Evolutionary conservation across 2,113 vertebrate species (phyloP).

Genomic region (Gulo gulo): DNA sequence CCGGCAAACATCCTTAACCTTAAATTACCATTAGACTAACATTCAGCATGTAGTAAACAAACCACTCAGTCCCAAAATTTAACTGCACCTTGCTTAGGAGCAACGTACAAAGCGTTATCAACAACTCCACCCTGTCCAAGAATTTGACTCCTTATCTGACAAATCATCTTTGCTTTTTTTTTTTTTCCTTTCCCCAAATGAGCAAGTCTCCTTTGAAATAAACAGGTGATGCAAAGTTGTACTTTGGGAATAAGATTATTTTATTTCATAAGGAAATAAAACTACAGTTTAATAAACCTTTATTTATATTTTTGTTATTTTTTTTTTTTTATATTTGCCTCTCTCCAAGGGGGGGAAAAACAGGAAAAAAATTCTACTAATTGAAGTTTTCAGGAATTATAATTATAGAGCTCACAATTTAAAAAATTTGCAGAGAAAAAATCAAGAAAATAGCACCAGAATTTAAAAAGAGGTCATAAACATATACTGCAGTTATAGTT

Average conservation of each 20-base stretch:
- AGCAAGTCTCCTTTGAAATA: neutral
- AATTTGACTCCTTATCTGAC: neutral
- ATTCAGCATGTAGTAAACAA: neutral
- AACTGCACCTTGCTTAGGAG: neutral
- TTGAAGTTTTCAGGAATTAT: neutral
- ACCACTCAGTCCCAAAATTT: neutral
- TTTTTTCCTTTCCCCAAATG: neutral
- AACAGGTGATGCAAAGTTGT: neutral
- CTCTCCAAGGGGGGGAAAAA: neutral
- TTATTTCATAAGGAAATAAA: neutral
- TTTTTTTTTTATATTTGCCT: neutral
- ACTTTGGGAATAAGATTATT: neutral
- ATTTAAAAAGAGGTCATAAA: neutral
- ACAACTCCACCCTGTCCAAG: neutral
- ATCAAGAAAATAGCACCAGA: neutral
- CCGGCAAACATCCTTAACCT: neutral
- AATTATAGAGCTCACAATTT: neutral
- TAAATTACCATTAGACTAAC: neutral
- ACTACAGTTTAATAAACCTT: neutral
- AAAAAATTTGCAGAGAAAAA: neutral
- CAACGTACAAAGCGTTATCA: neutral
- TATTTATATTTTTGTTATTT: neutral
- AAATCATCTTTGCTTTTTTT: neutral
- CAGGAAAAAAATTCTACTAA: neutral
- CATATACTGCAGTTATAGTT: neutral